phyloP scores from a whole-genome alignment of 2,797 vertebrate genomes.

The Pteronotus mesoamericanus region DNA sequence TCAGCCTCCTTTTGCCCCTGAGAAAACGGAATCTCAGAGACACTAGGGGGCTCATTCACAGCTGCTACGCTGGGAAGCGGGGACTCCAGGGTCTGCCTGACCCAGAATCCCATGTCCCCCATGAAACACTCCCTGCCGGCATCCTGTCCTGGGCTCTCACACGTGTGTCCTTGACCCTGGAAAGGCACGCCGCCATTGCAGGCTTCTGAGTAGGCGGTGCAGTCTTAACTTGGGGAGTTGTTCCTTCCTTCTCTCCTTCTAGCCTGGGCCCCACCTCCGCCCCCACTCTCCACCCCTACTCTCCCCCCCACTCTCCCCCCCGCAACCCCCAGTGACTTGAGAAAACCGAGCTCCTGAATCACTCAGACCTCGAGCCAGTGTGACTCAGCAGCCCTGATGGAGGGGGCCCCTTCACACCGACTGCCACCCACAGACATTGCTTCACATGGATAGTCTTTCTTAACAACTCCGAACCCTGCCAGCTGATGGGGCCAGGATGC shows the following conservation, averaged over 20 bases:
- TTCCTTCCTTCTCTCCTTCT: neutral
- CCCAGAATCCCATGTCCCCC: neutral
- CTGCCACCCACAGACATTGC: conserved; percentile 33
- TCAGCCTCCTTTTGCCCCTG: neutral
- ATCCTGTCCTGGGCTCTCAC: neutral
- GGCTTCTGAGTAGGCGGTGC: neutral
- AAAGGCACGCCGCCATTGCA: neutral
- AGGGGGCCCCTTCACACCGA: neutral
- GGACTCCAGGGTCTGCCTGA: neutral
- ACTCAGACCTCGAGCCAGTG: neutral
- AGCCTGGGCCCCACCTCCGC: neutral
- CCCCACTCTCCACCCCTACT: too few species aligned
- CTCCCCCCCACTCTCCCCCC: too few species aligned
- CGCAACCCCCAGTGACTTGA: neutral
- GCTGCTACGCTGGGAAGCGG: neutral
- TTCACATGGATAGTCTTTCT: conserved; percentile 63
- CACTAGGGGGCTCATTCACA: neutral
- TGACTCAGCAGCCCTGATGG: neutral
- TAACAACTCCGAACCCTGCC: conserved; percentile 51
- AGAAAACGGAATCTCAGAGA: conserved; percentile 22
- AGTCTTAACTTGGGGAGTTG: neutral
- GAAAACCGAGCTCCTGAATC: neutral
- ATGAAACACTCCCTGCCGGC: neutral
- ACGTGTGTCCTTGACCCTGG: neutral
- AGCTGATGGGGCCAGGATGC: conserved; percentile 14